Conservation (phyloP, 2,888 invertebrate species). For the Nomada goodeniana region DNA sequence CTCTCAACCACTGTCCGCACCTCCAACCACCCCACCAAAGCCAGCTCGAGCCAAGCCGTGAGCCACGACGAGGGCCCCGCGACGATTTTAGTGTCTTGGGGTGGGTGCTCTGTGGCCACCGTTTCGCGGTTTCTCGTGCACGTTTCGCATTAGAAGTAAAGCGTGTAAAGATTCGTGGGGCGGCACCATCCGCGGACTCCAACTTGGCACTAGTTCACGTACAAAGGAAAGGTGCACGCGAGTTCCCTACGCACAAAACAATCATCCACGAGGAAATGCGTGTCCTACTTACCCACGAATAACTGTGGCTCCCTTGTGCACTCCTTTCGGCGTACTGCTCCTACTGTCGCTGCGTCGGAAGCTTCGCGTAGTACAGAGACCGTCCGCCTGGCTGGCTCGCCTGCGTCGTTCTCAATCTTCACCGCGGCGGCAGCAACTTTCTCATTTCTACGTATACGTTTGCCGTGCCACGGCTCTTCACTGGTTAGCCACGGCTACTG, state of each 20-base stretch:
- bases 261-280: conserved; percentile 49
- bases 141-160: conserved; percentile 65
- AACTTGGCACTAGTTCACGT: conserved; percentile 19
- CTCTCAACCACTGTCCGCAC: conserved; percentile 84
- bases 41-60: conserved; percentile 81
- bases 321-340: conserved; percentile 67
- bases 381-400: conserved; percentile 69
- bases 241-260: conserved; percentile 31
- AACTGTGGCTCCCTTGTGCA: conserved; percentile 51
- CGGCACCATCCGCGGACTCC: conserved; percentile 41
- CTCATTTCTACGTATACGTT: conserved; percentile 77
- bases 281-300: conserved; percentile 69
- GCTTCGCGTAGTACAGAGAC: conserved; percentile 68
- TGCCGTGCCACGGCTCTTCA: conserved; percentile 43
- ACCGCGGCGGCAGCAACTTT: conserved; percentile 73
- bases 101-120: conserved; percentile 83
- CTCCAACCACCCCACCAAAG: conserved; percentile 84
- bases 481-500: conserved; percentile 35
- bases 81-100: conserved; percentile 84
- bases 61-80: conserved; percentile 83
- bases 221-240: conserved; percentile 29
- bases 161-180: conserved; percentile 68
- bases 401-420: conserved; percentile 72
- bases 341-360: conserved; percentile 63
- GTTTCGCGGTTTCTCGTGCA: conserved; percentile 79